Conservation (phyloP, 2,888 invertebrate genomes). For the Cantharis rufa region DNA sequence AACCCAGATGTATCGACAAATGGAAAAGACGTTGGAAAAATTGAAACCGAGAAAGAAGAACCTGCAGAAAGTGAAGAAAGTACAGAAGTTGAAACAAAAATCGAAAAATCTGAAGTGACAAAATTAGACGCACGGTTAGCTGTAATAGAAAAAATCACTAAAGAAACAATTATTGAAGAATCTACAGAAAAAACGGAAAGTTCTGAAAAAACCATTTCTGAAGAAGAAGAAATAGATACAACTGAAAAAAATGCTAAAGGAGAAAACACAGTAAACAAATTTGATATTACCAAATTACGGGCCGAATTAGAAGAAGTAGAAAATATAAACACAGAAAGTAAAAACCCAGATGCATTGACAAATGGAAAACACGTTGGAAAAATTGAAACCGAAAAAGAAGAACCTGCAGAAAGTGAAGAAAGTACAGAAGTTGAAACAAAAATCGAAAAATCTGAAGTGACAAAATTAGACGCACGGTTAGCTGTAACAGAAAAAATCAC, state of each 20-base stretch:
- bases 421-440: not conserved
- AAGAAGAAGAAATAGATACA: not conserved
- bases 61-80: not conserved
- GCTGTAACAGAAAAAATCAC: not conserved
- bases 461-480: not conserved
- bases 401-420: not conserved
- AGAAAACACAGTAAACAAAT: not conserved
- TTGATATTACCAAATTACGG: constrained; percentile 1
- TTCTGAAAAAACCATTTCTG: not conserved
- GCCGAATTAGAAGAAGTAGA: not conserved
- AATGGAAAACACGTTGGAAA: not conserved
- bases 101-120: not conserved
- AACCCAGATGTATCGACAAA: not conserved
- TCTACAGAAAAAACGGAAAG: not conserved
- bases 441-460: not conserved
- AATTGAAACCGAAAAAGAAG: not conserved
- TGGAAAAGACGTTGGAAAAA: not conserved
- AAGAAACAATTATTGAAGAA: too few relatives aligned
- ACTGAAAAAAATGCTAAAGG: not conserved
- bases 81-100: not conserved
- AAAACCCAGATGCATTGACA: not conserved
- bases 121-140: not conserved
- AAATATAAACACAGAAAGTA: not conserved
- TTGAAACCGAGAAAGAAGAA: not conserved
- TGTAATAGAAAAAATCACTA: not conserved